These are phyloP conservation scores for Aulostomus chinensis DNA, from an alignment of 2,797 vertebrate species.

Conservation along the genomic window DNA sequence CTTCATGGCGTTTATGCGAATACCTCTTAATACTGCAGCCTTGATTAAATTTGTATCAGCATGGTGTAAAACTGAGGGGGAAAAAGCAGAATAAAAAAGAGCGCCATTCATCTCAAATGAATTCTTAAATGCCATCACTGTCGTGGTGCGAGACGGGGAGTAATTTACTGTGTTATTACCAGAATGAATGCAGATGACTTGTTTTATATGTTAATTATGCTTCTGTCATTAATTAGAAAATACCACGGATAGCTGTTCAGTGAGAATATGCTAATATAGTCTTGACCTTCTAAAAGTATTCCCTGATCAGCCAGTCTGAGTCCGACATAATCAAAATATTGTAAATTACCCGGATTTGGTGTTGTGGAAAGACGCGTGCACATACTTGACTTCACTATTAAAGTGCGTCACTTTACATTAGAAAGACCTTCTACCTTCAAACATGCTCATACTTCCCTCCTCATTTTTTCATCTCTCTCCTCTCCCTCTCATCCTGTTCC, in stretches of 20 bases:
- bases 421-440: no score
- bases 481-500: conserved; percentile 49
- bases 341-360: conserved; percentile 36
- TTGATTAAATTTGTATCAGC: conserved; percentile 34
- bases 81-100: conserved; percentile 14
- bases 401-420: conserved; percentile 32
- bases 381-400: conserved; percentile 24
- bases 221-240: conserved; percentile 67
- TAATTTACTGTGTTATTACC: conserved; percentile 58
- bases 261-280: conserved; percentile 57
- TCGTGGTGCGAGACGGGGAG: conserved; percentile 17
- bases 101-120: conserved; percentile 27
- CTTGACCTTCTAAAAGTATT: conserved; percentile 58
- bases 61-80: not conserved
- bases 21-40: conserved; percentile 8
- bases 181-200: conserved; percentile 55
- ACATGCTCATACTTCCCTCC: conserved; percentile 25
- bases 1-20: conserved; percentile 2
- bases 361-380: conserved; percentile 4
- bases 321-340: conserved; percentile 41
- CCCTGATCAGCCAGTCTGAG: conserved; percentile 38
- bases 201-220: conserved; percentile 61
- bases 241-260: conserved; percentile 46
- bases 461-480: conserved; percentile 4
- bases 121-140: conserved; percentile 58